Conservation (phyloP, 2,888 invertebrate species). For the Drosophila colorata region DNA sequence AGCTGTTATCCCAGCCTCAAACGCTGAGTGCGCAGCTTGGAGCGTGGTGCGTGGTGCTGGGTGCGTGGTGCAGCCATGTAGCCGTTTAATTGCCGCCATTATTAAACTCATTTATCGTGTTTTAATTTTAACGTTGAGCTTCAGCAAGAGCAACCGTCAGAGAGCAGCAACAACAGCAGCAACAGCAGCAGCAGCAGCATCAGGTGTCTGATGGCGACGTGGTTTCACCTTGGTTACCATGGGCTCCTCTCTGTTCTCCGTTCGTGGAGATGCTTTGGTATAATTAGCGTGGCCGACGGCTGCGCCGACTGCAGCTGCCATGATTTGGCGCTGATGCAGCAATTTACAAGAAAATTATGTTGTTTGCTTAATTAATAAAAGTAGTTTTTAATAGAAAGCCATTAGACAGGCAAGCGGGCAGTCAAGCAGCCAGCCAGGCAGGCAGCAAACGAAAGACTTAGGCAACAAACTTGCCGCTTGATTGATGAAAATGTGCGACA, state of each 20-base stretch:
- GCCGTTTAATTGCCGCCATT: slow-evolving; percentile 81
- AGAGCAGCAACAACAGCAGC: slow-evolving; percentile 18
- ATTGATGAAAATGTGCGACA: slow-evolving; percentile 40
- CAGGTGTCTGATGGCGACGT: slow-evolving; percentile 46
- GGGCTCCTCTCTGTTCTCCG: slow-evolving; percentile 14
- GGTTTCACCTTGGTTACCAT: slow-evolving; percentile 50
- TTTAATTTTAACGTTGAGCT: slow-evolving; percentile 74
- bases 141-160: slow-evolving; percentile 35
- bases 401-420: slow-evolving; percentile 47
- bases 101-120: slow-evolving; percentile 83
- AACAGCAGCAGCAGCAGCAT: slow-evolving; percentile 34
- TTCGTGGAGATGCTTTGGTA: slow-evolving; percentile 50
- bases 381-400: slow-evolving; percentile 77
- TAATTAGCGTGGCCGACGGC: slow-evolving; percentile 69
- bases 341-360: slow-evolving; percentile 78
- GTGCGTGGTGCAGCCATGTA: slow-evolving; percentile 57
- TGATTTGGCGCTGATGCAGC: slow-evolving; percentile 77
- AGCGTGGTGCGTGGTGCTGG: slow-evolving; percentile 33
- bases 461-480: slow-evolving; percentile 55
- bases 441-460: slow-evolving; percentile 51
- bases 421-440: slow-evolving; percentile 1
- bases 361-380: slow-evolving; percentile 81
- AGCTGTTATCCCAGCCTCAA: slow-evolving; percentile 28
- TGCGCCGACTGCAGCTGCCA: slow-evolving; percentile 68
- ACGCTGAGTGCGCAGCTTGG: slow-evolving; percentile 16